Percentiles rank a stretch among this genome's conserved stretches.
Evolutionary conservation across 1,140 invertebrate species (phyloP).

Genomic region (Apocrypta bakeri): DNA sequence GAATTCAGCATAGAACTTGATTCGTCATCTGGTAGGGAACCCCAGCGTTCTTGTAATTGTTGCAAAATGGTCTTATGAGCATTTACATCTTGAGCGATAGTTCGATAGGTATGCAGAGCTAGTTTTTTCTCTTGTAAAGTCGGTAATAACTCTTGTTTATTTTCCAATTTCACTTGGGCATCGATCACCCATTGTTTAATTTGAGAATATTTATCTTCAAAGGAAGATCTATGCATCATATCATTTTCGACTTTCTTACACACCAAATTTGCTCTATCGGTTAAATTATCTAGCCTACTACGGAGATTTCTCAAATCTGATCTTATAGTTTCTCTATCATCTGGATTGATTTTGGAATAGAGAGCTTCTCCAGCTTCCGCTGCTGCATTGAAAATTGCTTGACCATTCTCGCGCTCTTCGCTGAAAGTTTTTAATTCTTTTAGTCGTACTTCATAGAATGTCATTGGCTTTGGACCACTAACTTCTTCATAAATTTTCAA

Average conservation of each 20-base stretch:
- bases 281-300: constrained; percentile 87
- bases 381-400: constrained; percentile 84
- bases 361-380: constrained; percentile 90
- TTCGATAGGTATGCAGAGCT: constrained; percentile 84
- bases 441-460: constrained; percentile 80
- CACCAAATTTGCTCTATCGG: constrained; percentile 88
- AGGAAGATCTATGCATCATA: constrained; percentile 90
- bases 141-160: constrained; percentile 81
- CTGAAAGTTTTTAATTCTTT: constrained; percentile 84
- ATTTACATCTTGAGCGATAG: constrained; percentile 86
- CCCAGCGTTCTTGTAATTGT: constrained; percentile 85
- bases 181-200: constrained; percentile 86
- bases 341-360: constrained; percentile 89
- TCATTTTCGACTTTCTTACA: constrained; percentile 91
- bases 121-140: constrained; percentile 90
- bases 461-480: constrained; percentile 79
- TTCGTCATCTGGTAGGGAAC: constrained; percentile 83
- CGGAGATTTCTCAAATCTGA: constrained; percentile 87
- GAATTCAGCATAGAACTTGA: constrained; percentile 81
- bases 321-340: constrained; percentile 89
- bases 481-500: constrained; percentile 82
- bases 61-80: constrained; percentile 86
- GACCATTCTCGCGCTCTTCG: constrained; percentile 86
- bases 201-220: constrained; percentile 91
- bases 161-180: constrained; percentile 80